Conservation (phyloP, 2,113 vertebrate genomes). For the Macroglossus sobrinus region DNA sequence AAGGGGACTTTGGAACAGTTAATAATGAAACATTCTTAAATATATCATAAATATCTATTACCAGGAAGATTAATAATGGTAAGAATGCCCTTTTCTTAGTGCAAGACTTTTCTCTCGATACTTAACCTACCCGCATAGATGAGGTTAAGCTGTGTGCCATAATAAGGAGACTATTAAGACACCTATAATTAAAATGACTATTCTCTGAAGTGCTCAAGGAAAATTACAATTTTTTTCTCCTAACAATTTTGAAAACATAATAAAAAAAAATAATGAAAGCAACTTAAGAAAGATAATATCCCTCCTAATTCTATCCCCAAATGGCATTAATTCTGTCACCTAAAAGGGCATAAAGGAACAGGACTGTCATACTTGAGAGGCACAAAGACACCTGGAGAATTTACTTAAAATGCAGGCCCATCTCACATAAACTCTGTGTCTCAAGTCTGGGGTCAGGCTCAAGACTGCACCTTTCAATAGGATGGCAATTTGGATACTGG, state of each 20-base stretch:
- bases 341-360: neutral
- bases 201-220: slow-evolving; percentile 14
- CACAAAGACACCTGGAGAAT: neutral
- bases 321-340: neutral
- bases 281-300: neutral
- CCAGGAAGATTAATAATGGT: slow-evolving; percentile 10
- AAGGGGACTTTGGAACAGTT: neutral
- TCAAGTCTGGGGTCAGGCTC: neutral
- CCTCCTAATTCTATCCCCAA: neutral
- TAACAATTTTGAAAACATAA: slow-evolving; percentile 33
- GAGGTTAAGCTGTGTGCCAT: neutral
- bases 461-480: neutral
- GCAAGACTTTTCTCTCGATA: neutral
- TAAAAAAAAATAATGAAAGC: slow-evolving; percentile 16
- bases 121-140: neutral
- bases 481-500: accelerated
- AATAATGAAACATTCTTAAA: slow-evolving; percentile 16
- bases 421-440: neutral
- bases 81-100: slow-evolving; percentile 40
- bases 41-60: slow-evolving; percentile 44
- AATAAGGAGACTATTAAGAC: neutral
- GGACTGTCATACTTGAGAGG: neutral
- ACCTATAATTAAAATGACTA: slow-evolving; percentile 59
- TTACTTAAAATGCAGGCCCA: neutral
- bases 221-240: slow-evolving; percentile 8